A percentile compares a stretch with the other conserved stretches of the same genome.
Conservation (phyloP, 2,113 vertebrate species). For the Stomatorhinus ivindoensis region DNA sequence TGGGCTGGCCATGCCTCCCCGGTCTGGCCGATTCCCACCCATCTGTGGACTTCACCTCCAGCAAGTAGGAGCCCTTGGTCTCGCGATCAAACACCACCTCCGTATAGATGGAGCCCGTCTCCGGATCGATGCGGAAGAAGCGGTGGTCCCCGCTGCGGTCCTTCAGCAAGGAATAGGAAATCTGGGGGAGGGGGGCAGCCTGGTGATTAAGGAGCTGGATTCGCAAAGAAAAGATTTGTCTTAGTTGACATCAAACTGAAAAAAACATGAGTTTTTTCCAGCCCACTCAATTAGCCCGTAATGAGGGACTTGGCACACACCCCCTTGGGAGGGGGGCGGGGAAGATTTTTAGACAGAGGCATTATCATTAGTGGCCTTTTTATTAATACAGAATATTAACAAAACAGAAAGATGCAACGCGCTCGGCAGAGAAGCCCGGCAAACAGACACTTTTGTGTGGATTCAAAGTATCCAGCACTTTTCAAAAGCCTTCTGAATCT, state of each 20-base stretch:
- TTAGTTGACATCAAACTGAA: background rate
- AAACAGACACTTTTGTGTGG: background rate
- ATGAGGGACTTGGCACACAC: background rate
- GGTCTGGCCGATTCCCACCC: constrained; percentile 76
- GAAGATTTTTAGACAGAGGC: background rate
- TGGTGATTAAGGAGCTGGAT: background rate
- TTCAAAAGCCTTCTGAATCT: background rate
- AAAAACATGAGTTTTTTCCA: background rate
- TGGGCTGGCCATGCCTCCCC: constrained; percentile 74
- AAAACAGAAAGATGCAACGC: background rate
- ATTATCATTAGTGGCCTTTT: background rate
- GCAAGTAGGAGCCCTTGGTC: constrained; percentile 73
- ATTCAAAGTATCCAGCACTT: background rate
- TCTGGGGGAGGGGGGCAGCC: constrained; percentile 47
- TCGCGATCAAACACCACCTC: constrained; percentile 77
- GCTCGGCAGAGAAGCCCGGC: background rate
- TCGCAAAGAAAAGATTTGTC: background rate
- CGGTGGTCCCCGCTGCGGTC: constrained; percentile 72
- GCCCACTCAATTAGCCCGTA: background rate
- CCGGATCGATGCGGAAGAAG: constrained; percentile 68
- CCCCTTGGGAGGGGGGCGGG: background rate
- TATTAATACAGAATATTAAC: background rate
- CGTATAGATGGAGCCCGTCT: constrained; percentile 71
- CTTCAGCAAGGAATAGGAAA: constrained; percentile 73
- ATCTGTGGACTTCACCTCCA: constrained; percentile 78